Evolutionary conservation across 2,113 vertebrate species (phyloP), one percentile per base, ranked within the genome.

Genomic region (Strix aluco): DNA sequence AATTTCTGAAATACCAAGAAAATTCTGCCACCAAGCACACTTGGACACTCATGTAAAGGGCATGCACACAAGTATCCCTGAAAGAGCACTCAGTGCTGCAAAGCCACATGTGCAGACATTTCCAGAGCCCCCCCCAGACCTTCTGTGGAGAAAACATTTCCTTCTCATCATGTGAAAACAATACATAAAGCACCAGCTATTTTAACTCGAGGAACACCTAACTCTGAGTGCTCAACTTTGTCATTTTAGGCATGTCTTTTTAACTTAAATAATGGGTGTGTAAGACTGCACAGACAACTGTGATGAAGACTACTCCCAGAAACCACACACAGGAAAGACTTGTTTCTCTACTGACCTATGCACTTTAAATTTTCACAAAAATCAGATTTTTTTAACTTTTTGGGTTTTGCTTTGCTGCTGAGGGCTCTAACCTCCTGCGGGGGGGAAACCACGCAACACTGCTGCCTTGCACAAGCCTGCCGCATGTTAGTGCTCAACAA

Each of bases 361-460:
- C 78, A 88, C n/a, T 85, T 84, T 0, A 2, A 7, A 58, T 81
- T 84, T 63, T 67, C 42, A 94, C 22, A 81, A 40, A 82, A 91
- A 63, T 22, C 42, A 27, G n/a, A 8, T 1, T 6, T 61, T 61
- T 86, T 29, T 5, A 90, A 73, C 11, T 70, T 67, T 67, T n/a
- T 13, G 5, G 2, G 20, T 58, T 83, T 84, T 78, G 30, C 46
- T 93, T 57, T 91, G n/a, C 30, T 71, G 49, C 49, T 65, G 54
- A 81, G 36, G 69, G 15, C 44, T 81, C 57, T 44, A 74, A 61
- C 27, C 22, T 83, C 46, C 29, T 27, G 6, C 9, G 7, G 10
- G 5, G 4, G 15, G 11, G 54, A 30, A 59, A 58, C 25, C 66
- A 1, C 57, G 27, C 32, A 40, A 42, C 0, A 0, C n/a, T 51